Percentiles rank a stretch among this genome's conserved stretches.
Conservation (phyloP, 2,888 invertebrate genomes). For the Ypsolopha scabrella region DNA sequence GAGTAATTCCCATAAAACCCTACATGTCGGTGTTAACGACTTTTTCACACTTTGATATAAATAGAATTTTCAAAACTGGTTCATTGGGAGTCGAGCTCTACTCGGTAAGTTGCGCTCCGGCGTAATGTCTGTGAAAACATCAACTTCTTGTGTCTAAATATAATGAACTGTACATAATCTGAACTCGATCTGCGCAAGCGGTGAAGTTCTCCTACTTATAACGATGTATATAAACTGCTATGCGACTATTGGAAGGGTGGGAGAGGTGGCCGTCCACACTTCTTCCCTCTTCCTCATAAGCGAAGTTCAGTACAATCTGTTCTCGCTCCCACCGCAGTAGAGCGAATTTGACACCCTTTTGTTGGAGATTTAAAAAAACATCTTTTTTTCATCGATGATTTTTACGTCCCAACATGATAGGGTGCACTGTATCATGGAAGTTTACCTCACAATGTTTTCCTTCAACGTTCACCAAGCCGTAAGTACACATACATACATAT, state of each 20-base stretch:
- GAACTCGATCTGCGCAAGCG: neutral
- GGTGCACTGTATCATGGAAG: too few relatives aligned
- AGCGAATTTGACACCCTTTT: constrained; percentile 43
- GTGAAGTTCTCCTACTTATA: constrained; percentile 20
- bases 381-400: too few relatives aligned
- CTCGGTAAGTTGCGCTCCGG: constrained; percentile 41
- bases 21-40: constrained; percentile 25
- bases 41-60: constrained; percentile 8
- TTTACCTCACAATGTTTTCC: too few relatives aligned
- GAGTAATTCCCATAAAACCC: constrained; percentile 9
- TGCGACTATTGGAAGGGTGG: constrained; percentile 18
- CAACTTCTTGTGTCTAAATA: neutral
- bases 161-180: neutral
- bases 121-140: constrained; percentile 13
- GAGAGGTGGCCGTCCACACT: constrained; percentile 32
- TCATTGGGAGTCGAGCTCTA: constrained; percentile 44
- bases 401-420: neutral
- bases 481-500: too few relatives aligned
- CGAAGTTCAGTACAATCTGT: constrained; percentile 51
- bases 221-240: neutral
- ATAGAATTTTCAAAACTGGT: constrained; percentile 5
- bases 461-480: too few relatives aligned
- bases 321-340: constrained; percentile 51
- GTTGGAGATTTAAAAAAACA: too few relatives aligned
- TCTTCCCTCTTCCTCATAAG: constrained; percentile 22